Evolutionary conservation across 2,113 vertebrate species (phyloP).

Genomic region (Pelusios castaneus): DNA sequence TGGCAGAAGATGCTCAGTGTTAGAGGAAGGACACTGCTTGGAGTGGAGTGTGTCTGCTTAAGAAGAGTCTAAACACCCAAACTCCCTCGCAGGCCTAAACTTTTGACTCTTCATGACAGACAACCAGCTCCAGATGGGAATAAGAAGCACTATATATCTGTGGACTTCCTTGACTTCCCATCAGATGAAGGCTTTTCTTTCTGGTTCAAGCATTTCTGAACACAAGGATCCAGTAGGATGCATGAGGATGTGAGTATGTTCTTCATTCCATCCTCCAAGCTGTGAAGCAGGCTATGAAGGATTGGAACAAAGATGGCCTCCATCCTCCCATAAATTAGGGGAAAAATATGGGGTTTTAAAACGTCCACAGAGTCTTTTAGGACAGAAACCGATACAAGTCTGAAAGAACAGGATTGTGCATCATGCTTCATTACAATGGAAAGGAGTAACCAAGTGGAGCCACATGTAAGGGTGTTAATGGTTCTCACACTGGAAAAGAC

Average conservation of each 20-base stretch:
- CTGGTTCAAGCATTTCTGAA: not conserved
- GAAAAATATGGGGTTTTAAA: not conserved
- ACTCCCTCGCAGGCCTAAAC: not conserved
- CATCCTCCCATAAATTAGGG: not conserved
- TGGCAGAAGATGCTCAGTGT: not conserved
- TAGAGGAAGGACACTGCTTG: not conserved
- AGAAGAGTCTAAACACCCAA: not conserved
- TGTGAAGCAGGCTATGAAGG: not conserved
- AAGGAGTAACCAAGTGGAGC: not conserved
- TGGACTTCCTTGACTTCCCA: not conserved
- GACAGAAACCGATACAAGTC: fast-evolving
- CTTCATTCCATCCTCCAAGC: not conserved
- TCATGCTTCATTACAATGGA: not conserved
- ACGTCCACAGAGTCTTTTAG: not conserved
- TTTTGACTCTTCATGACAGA: not conserved
- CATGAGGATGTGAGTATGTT: not conserved
- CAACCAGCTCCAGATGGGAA: no score
- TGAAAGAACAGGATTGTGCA: not conserved
- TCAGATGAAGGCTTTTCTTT: not conserved
- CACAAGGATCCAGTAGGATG: not conserved
- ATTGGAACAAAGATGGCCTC: not conserved
- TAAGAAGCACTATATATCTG: not conserved
- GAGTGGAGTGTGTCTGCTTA: not conserved
- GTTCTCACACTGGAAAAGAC: not conserved
- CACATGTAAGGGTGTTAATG: not conserved